Percentiles rank a stretch among this genome's conserved stretches.
These are phyloP conservation scores for Drosophila tripunctata DNA, from an alignment of 2,888 invertebrate species.

Conservation along the genomic window DNA sequence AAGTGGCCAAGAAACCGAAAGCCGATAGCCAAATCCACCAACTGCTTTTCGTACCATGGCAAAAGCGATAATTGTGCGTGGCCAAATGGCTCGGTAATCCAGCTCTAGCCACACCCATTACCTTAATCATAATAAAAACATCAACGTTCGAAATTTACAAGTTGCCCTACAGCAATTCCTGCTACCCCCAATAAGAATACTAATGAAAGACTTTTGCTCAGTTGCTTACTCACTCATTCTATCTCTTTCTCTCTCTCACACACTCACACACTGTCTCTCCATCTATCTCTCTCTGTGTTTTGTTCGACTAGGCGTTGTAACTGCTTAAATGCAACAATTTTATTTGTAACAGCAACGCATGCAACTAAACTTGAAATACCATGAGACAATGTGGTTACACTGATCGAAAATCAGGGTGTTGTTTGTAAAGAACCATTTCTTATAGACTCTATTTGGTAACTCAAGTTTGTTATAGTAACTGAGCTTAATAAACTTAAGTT, in stretches of 20 bases:
- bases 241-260: background rate
- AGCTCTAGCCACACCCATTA: slow-evolving; percentile 66
- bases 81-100: slow-evolving; percentile 54
- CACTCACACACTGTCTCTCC: background rate
- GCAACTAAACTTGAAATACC: slow-evolving; percentile 54
- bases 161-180: slow-evolving; percentile 43
- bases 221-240: slow-evolving; percentile 11
- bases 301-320: slow-evolving; percentile 61
- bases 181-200: slow-evolving; percentile 24
- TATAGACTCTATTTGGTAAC: too few species aligned
- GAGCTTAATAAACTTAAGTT: too few species aligned
- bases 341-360: slow-evolving; percentile 66
- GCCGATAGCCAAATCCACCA: slow-evolving; percentile 21
- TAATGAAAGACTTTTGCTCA: slow-evolving; percentile 35
- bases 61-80: slow-evolving; percentile 55
- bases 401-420: slow-evolving; percentile 11
- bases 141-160: slow-evolving; percentile 73
- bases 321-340: slow-evolving; percentile 78
- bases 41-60: slow-evolving; percentile 32
- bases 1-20: background rate
- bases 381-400: slow-evolving; percentile 54
- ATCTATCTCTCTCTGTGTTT: background rate
- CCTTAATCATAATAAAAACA: slow-evolving; percentile 76
- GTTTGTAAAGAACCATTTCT: background rate
- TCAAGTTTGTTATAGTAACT: too few species aligned